A percentile compares a stretch with the other conserved stretches of the same genome.
phyloP scores from a whole-genome alignment of 2,797 vertebrate species.

The Platalea minor region DNA sequence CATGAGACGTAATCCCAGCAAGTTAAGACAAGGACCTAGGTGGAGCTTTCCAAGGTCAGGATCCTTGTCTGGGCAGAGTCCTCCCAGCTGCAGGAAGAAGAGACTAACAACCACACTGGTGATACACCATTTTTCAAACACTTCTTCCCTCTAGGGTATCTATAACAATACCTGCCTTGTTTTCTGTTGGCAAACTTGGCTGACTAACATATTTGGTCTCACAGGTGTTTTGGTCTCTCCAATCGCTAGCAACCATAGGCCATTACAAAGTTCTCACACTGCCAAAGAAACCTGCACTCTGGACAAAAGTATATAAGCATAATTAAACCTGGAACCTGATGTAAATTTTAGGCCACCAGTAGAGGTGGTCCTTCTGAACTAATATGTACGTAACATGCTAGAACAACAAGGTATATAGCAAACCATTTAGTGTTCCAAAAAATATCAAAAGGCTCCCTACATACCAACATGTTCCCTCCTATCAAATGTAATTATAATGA shows the following conservation, averaged over 20 bases:
- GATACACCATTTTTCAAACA: background rate
- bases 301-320: background rate
- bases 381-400: background rate
- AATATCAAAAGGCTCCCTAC: background rate
- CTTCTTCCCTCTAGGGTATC: conserved; percentile 33
- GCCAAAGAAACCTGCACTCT: background rate
- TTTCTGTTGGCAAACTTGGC: conserved; percentile 7
- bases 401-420: background rate
- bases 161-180: conserved; percentile 33
- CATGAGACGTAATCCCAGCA: background rate
- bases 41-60: conserved; percentile 16
- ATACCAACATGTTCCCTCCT: background rate
- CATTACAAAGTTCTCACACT: background rate
- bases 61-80: conserved; percentile 47
- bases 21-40: conserved; percentile 4
- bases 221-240: conserved; percentile 7
- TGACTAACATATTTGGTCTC: background rate
- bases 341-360: background rate
- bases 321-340: background rate
- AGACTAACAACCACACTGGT: background rate
- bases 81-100: conserved; percentile 53
- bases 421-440: background rate
- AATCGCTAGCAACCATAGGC: background rate
- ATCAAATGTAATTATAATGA: background rate
- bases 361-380: background rate